These are phyloP conservation scores for Ischnura elegans DNA, from an alignment of 2,888 invertebrate species.

Conservation along the genomic window DNA sequence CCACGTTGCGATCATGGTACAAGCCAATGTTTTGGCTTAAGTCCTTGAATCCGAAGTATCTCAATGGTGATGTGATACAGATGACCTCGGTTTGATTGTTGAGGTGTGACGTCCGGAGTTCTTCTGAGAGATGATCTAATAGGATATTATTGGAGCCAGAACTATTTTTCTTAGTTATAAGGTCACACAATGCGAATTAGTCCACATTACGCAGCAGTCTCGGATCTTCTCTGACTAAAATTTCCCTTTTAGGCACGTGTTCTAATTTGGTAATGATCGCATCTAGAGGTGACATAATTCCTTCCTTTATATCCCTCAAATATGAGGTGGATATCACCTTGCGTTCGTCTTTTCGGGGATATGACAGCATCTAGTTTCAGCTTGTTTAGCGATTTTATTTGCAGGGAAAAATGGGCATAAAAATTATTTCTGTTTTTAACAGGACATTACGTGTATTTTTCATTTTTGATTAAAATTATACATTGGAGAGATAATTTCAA, in stretches of 20 bases:
- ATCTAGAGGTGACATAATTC: neutral
- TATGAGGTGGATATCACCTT: too few relatives aligned
- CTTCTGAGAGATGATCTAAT: neutral
- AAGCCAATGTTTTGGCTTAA: neutral
- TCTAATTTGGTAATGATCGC: neutral
- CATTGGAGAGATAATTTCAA: too few relatives aligned
- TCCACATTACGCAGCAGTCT: neutral
- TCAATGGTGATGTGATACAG: neutral
- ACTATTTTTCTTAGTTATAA: neutral
- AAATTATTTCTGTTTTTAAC: too few relatives aligned
- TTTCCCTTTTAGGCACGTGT: neutral
- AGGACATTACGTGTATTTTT: too few relatives aligned
- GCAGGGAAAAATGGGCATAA: too few relatives aligned
- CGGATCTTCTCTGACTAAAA: neutral
- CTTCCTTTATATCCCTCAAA: too few relatives aligned
- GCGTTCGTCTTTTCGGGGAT: too few relatives aligned
- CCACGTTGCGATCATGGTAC: neutral
- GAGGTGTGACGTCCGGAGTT: neutral
- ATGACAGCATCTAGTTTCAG: too few relatives aligned
- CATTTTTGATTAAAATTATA: too few relatives aligned
- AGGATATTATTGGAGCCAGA: neutral
- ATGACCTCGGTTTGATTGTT: neutral
- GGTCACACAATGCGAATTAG: neutral
- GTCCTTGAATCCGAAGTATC: neutral
- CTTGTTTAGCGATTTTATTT: too few relatives aligned